A percentile compares a stretch with the other conserved stretches of the same genome.
These are phyloP conservation scores for Todiramphus saurophagus DNA, from an alignment of 2,113 vertebrate species.

Conservation along the genomic window DNA sequence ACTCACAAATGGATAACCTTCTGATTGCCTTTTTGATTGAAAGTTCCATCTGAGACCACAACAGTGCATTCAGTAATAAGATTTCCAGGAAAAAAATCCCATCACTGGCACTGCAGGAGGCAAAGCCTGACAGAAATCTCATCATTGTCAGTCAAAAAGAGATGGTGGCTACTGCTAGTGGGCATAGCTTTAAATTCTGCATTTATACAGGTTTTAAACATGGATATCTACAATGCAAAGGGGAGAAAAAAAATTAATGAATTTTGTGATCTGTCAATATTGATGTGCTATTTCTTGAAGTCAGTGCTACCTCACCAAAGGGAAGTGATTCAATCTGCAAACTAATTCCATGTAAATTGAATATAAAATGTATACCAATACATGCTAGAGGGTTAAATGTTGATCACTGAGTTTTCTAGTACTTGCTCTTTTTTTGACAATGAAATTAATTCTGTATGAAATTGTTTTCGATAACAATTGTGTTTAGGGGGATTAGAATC, in stretches of 20 bases:
- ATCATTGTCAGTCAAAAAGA: constrained; percentile 78
- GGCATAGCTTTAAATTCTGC: constrained; percentile 60
- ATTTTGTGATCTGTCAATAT: neutral
- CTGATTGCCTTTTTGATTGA: constrained; percentile 85
- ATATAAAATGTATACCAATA: neutral
- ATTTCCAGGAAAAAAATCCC: constrained; percentile 79
- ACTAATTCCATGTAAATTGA: neutral
- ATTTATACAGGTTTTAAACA: constrained; percentile 69
- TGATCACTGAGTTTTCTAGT: neutral
- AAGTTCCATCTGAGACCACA: constrained; percentile 79
- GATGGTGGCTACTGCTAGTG: constrained; percentile 53
- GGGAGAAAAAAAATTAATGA: neutral
- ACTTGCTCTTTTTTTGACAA: neutral
- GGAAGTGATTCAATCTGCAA: neutral
- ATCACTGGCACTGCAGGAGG: constrained; percentile 76
- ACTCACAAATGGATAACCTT: constrained; percentile 77
- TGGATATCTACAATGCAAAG: constrained; percentile 36
- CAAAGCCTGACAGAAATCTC: constrained; percentile 79
- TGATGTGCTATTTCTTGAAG: neutral
- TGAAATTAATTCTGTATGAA: neutral
- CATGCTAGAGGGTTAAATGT: neutral
- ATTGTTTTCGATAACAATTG: neutral
- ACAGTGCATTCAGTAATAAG: constrained; percentile 77
- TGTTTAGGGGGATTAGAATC: constrained; percentile 21
- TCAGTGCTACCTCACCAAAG: neutral